Conservation (phyloP, 2,797 vertebrate genomes). For the Poeciliopsis infans region DNA sequence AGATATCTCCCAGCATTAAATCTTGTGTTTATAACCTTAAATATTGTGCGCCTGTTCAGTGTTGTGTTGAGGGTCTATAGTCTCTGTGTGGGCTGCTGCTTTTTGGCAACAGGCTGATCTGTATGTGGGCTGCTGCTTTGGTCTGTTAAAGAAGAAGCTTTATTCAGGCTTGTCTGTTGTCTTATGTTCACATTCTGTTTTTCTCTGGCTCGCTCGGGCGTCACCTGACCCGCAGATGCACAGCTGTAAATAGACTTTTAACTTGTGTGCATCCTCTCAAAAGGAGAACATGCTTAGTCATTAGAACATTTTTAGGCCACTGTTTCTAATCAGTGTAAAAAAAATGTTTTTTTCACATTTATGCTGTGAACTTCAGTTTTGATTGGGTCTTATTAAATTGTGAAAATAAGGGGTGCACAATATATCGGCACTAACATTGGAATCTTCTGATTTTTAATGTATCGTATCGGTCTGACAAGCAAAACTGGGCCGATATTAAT, state of each 20-base stretch:
- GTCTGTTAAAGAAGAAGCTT: constrained; percentile 45
- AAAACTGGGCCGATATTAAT: not conserved
- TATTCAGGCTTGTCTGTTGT: constrained; percentile 33
- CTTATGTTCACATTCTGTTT: constrained; percentile 2
- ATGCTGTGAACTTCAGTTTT: not conserved
- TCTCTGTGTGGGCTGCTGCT: constrained; percentile 38
- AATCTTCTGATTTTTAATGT: not conserved
- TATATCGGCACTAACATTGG: not conserved
- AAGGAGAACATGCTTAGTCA: constrained; percentile 18
- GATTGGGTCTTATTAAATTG: not conserved
- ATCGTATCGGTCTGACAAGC: not conserved
- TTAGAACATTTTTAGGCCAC: not conserved
- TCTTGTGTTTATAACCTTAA: constrained; percentile 2
- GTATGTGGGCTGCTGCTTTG: constrained; percentile 43
- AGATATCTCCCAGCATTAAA: not conserved
- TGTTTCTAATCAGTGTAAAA: not conserved
- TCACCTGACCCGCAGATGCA: constrained; percentile 50
- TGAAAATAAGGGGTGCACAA: too few relatives aligned
- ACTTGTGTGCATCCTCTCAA: constrained; percentile 14
- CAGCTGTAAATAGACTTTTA: constrained; percentile 26
- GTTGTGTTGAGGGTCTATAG: constrained; percentile 7
- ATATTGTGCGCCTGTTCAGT: not conserved
- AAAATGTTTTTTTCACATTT: not conserved
- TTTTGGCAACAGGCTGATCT: constrained; percentile 32
- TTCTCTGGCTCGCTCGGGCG: constrained; percentile 8